These are phyloP conservation scores for Andrena flavipes DNA, from an alignment of 2,888 invertebrate species.

Conservation along the genomic window DNA sequence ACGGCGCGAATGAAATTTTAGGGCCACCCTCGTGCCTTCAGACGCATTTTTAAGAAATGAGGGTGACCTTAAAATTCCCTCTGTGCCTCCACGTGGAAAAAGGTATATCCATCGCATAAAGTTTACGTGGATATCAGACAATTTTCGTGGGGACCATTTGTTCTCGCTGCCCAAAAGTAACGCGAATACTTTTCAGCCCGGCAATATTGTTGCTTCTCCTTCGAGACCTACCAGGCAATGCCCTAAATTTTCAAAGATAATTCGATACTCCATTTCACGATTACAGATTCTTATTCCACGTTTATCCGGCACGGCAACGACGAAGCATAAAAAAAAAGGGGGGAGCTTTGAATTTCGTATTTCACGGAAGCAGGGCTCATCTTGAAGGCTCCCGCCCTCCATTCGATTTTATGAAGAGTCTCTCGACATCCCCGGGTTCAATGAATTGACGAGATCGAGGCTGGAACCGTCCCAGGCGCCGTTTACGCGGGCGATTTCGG, in stretches of 20 bases:
- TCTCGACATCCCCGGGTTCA: neutral
- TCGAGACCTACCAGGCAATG: neutral
- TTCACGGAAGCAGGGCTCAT: neutral
- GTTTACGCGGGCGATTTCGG: slow-evolving; percentile 19
- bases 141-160: slow-evolving; percentile 36
- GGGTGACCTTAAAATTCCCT: slow-evolving; percentile 47
- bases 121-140: slow-evolving; percentile 6
- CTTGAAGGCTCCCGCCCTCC: neutral
- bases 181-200: slow-evolving; percentile 8
- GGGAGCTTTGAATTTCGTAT: neutral
- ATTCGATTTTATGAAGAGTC: slow-evolving; percentile 28
- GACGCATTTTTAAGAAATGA: slow-evolving; percentile 53
- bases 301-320: slow-evolving; percentile 14
- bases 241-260: slow-evolving; percentile 17
- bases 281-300: slow-evolving; percentile 1
- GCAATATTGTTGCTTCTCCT: neutral
- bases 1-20: slow-evolving; percentile 34
- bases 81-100: slow-evolving; percentile 15
- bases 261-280: neutral
- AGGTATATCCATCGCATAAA: slow-evolving; percentile 18
- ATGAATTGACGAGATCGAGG: slow-evolving; percentile 22
- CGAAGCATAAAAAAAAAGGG: neutral
- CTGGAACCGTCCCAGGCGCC: slow-evolving; percentile 12
- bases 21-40: slow-evolving; percentile 24
- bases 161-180: slow-evolving; percentile 16